Evolutionary conservation across 92 coral and sea anemone species (phyloP).

Genomic region (Montipora capitata): DNA sequence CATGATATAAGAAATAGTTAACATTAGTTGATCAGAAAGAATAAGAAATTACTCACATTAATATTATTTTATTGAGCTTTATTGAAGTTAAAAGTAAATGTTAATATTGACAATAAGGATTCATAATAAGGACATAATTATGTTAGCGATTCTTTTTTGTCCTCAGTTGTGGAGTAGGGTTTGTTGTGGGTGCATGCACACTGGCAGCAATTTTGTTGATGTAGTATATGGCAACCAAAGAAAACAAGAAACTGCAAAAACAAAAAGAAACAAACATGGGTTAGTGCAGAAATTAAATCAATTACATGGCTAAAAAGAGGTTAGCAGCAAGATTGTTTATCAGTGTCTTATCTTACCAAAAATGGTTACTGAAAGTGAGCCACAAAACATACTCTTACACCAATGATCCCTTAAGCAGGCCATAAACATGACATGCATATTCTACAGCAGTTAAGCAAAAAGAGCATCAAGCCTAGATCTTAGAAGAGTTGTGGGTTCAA

Average conservation of each 20-base stretch:
- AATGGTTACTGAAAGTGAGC: too few relatives aligned
- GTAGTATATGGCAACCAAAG: conserved; percentile 93
- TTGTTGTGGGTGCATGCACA: conserved; percentile 79
- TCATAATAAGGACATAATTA: not conserved
- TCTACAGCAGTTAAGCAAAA: too few relatives aligned
- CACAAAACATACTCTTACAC: too few relatives aligned
- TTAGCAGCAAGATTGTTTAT: not conserved
- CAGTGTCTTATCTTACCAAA: too few relatives aligned
- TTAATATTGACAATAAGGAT: not conserved
- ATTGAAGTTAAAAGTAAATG: not conserved
- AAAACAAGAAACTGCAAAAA: conserved; percentile 87
- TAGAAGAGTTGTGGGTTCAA: too few relatives aligned
- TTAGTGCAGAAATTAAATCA: not conserved
- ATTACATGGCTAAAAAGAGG: not conserved
- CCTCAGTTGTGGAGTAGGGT: conserved; percentile 48
- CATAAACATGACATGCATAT: too few relatives aligned
- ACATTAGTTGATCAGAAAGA: too few relatives aligned
- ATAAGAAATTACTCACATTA: not conserved
- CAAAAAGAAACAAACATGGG: not conserved
- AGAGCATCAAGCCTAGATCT: too few relatives aligned
- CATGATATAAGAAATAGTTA: not conserved
- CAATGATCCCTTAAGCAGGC: too few relatives aligned
- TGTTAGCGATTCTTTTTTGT: conserved; percentile 42
- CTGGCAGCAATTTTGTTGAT: conserved; percentile 86
- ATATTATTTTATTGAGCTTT: conserved; percentile 8